Evolutionary conservation across 2,113 vertebrate species (phyloP).

Genomic region (Aldabrachelys gigantea): DNA sequence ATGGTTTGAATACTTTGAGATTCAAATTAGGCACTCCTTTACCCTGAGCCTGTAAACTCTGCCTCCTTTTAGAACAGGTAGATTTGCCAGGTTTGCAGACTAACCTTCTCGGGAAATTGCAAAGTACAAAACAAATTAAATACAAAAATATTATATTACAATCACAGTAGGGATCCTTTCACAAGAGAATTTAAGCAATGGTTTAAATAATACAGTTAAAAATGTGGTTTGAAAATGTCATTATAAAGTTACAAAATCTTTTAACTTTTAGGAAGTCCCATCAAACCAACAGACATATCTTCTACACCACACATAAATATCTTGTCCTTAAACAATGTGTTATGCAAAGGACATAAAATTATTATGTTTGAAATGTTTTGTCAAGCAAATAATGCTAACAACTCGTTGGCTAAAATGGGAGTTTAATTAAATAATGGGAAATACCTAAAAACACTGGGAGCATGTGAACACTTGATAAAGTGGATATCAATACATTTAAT

Average conservation of each 20-base stretch:
- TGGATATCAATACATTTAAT: neutral
- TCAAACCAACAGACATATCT: neutral
- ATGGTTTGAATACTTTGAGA: conserved; percentile 51
- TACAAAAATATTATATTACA: accelerated
- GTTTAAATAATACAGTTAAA: neutral
- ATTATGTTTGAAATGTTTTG: neutral
- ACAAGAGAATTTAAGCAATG: neutral
- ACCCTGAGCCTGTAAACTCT: neutral
- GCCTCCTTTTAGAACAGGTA: neutral
- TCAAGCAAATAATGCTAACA: neutral
- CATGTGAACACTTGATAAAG: neutral
- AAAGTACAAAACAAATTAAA: neutral
- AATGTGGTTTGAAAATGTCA: neutral
- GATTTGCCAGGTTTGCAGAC: neutral
- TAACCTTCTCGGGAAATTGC: neutral
- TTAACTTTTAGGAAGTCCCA: neutral
- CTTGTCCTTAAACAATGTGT: neutral
- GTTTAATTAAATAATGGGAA: neutral
- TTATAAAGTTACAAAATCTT: neutral
- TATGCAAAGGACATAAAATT: neutral
- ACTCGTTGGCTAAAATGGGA: neutral
- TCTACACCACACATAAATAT: neutral
- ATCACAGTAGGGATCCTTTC: neutral
- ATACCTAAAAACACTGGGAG: neutral
- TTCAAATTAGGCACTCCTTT: conserved; percentile 51